A percentile compares a stretch with the other conserved stretches of the same genome.
Conservation (phyloP, 2,113 vertebrate species). For the Octodon degus region DNA sequence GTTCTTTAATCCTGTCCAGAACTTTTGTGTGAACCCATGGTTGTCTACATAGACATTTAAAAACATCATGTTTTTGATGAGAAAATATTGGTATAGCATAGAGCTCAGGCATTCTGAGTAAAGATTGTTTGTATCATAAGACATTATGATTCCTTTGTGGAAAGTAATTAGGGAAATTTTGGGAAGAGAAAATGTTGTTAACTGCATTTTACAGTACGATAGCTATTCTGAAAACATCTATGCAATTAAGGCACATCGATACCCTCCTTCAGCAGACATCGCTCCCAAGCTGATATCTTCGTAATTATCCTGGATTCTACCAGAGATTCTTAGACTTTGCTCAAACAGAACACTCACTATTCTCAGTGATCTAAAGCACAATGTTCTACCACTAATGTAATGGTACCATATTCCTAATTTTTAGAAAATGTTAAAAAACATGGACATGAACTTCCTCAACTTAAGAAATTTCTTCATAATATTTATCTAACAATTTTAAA, state of each 20-base stretch:
- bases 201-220: neutral
- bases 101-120: neutral
- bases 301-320: neutral
- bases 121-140: neutral
- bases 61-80: neutral
- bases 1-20: neutral
- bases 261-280: neutral
- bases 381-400: neutral
- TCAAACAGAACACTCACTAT: neutral
- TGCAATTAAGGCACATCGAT: neutral
- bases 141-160: neutral
- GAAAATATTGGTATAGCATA: neutral
- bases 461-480: neutral
- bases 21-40: neutral
- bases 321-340: neutral
- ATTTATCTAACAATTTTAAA: neutral
- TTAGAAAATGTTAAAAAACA: neutral
- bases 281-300: neutral
- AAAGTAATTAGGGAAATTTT: conserved; percentile 11
- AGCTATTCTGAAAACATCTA: neutral
- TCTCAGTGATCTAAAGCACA: neutral
- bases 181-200: neutral
- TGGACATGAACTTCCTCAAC: neutral
- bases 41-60: neutral
- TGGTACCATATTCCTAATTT: neutral